Base-by-base conservation (phyloP, 2,797 vertebrate species). In the Tympanoctomys barrerae region DNA sequence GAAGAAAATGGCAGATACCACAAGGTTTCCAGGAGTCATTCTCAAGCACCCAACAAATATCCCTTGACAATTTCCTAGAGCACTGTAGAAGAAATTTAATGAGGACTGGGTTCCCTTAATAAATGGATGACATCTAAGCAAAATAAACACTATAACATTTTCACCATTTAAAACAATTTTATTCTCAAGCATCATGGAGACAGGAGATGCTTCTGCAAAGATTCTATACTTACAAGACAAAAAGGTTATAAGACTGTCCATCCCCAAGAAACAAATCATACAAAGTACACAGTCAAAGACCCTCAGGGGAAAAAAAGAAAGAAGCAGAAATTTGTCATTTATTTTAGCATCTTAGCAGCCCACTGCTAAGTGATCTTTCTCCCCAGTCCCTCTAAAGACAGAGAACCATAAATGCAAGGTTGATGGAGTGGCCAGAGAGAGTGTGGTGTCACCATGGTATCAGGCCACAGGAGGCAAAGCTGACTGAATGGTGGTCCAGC, bases 381-480 rank as follows among this genome's bases (percentile, higher is more conserved):
- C 64, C 64, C 46, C 70, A 92, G 73, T 92, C 52, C 84, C 36
- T 96, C 80, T 89, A 87, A 96, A 97, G 93, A 96, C 66, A 94
- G 90, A 89, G 57, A 92, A 92, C 88, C 6, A 2, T 89, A 95
- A 96, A 73, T 46, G 33, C 81, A 90, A 96, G 95, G 77, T 95
- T 95, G 95, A 70, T 62, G 31, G 77, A 96, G 81, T 95, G 83
- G 91, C 92, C 95, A 81, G 87, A 95, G 71, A 94, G 89, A 97
- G 57, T 96, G 97, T 95, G 92, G 97, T 97, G 91, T 97, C 96
- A 93, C 97, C 97, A 97, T 97, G 97, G 97, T 96, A 97, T 96
- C 97, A 90, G 87, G 87, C 91, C 94, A 96, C 97, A 96, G 97
- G 96, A 97, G 92, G 96, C 89, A 95, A 94, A 96, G 90, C 94